These are phyloP conservation scores for Anarsia innoxiella DNA, from an alignment of 2,888 invertebrate genomes.

Conservation along the genomic window DNA sequence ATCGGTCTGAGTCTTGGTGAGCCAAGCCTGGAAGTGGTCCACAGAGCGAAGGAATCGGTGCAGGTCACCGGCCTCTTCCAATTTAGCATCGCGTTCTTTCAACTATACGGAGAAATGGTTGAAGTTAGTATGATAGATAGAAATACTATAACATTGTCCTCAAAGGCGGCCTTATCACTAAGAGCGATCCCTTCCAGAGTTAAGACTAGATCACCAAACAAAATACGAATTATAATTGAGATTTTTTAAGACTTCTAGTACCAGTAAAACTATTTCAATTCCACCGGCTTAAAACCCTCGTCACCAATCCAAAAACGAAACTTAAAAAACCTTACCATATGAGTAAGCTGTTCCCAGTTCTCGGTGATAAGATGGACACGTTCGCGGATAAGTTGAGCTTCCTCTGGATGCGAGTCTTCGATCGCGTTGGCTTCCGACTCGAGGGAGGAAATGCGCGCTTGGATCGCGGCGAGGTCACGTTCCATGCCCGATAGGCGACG, in stretches of 20 bases:
- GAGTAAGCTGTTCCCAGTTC: slow-evolving; percentile 97
- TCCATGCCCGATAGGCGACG: slow-evolving; percentile 98
- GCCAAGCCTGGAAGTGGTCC: slow-evolving; percentile 99
- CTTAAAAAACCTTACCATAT: slow-evolving; percentile 78
- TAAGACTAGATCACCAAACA: too few relatives aligned
- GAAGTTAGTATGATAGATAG: too few relatives aligned
- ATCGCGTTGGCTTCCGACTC: slow-evolving; percentile 95
- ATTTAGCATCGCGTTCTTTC: slow-evolving; percentile 97
- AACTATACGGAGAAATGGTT: too few relatives aligned
- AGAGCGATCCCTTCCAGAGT: too few relatives aligned
- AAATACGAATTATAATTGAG: too few relatives aligned
- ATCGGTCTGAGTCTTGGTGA: slow-evolving; percentile 99
- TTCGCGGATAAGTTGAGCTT: slow-evolving; percentile 91
- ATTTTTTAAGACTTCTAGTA: too few relatives aligned
- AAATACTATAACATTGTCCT: too few relatives aligned
- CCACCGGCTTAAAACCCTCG: too few relatives aligned
- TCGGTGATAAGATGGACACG: slow-evolving; percentile 92
- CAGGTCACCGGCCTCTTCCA: slow-evolving; percentile 99
- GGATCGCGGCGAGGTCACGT: slow-evolving; percentile 98
- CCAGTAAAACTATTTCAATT: too few relatives aligned
- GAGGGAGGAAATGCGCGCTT: slow-evolving; percentile 95
- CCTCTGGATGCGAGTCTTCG: slow-evolving; percentile 95
- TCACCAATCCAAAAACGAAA: too few relatives aligned
- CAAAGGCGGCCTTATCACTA: too few relatives aligned
- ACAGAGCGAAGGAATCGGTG: slow-evolving; percentile 98